Conservation (phyloP, 2,888 invertebrate species). For the Drosophila kokeensis region DNA sequence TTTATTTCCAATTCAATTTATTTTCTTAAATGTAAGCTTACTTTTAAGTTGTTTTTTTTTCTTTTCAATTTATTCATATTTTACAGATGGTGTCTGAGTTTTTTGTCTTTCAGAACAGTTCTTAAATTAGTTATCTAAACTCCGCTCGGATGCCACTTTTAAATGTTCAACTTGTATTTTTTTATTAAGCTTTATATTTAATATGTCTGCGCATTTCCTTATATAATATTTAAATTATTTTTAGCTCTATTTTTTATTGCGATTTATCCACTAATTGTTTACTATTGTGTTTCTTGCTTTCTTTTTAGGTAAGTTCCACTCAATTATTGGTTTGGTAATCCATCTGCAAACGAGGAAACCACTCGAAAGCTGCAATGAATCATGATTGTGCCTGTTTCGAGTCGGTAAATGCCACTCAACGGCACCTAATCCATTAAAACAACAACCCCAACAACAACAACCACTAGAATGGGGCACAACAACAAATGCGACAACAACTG, state of each 20-base stretch:
- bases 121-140: not conserved
- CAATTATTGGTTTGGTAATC: conserved; percentile 19
- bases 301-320: conserved; percentile 59
- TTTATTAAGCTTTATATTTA: too few species aligned
- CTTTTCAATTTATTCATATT: too few species aligned
- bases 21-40: not conserved
- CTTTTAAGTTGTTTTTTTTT: not conserved
- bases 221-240: not conserved
- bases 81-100: too few species aligned
- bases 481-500: not conserved
- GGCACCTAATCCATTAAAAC: conserved; percentile 42
- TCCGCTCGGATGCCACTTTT: not conserved
- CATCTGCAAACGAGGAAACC: conserved; percentile 4
- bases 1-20: not conserved
- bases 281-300: conserved; percentile 15
- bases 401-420: conserved; percentile 44
- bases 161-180: not conserved
- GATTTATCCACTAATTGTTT: conserved; percentile 43
- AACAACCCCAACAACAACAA: conserved; percentile 1
- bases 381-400: conserved; percentile 33
- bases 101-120: not conserved
- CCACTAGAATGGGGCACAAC: not conserved
- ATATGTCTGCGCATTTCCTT: not conserved
- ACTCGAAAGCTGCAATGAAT: conserved; percentile 46
- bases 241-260: not conserved